Conservation (phyloP, 2,113 vertebrate species). For the Alexandromys fortis region DNA sequence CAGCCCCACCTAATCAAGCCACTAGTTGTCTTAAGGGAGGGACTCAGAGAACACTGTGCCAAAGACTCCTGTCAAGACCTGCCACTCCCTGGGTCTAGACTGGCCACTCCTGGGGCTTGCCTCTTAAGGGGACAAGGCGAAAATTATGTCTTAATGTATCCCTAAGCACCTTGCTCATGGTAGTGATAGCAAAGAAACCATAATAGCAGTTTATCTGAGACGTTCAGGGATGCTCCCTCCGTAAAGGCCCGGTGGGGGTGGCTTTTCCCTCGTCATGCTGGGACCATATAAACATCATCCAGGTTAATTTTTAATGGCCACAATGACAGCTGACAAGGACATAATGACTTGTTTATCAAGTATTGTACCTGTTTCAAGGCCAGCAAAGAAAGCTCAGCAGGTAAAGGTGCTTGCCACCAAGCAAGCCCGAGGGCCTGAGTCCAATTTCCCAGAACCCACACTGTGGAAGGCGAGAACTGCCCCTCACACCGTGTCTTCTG, state of each 20-base stretch:
- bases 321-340: background rate
- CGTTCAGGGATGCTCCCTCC: slow-evolving; percentile 9
- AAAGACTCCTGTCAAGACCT: slow-evolving; percentile 51
- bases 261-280: background rate
- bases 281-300: slow-evolving; percentile 10
- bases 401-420: background rate
- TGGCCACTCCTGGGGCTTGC: slow-evolving; percentile 33
- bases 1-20: slow-evolving; percentile 54
- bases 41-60: background rate
- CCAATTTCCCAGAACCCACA: background rate
- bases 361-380: background rate
- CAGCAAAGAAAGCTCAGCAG: background rate
- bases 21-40: slow-evolving; percentile 59
- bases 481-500: background rate
- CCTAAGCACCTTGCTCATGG: slow-evolving; percentile 45
- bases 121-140: slow-evolving; percentile 50
- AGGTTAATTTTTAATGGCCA: slow-evolving; percentile 52
- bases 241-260: slow-evolving; percentile 1
- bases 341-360: slow-evolving; percentile 22
- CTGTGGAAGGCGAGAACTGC: background rate
- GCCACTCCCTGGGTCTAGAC: slow-evolving; percentile 31
- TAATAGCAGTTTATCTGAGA: slow-evolving; percentile 50
- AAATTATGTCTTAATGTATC: slow-evolving; percentile 44
- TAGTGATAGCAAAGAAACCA: slow-evolving; percentile 54
- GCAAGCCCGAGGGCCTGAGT: background rate